These are phyloP conservation scores for Hecatera dysodea DNA, from an alignment of 2,888 invertebrate genomes.

Conservation along the genomic window DNA sequence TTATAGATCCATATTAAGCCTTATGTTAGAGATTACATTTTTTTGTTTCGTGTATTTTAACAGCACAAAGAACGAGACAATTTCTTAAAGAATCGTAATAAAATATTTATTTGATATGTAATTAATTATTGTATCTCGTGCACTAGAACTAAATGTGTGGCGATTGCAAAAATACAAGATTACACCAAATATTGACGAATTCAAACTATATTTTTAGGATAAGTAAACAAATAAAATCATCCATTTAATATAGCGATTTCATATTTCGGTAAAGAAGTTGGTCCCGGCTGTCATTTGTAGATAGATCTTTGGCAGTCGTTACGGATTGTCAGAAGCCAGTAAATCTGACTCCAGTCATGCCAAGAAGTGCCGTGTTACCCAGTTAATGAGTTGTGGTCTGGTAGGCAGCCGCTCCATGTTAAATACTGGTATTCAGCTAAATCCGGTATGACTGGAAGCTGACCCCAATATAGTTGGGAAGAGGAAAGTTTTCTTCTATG, in stretches of 20 bases:
- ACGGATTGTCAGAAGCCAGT: not conserved
- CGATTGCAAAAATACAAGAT: slow-evolving; percentile 54
- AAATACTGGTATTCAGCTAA: not conserved
- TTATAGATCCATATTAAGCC: slow-evolving; percentile 11
- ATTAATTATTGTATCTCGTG: slow-evolving; percentile 67
- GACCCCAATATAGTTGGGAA: too few relatives aligned
- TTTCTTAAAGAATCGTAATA: slow-evolving; percentile 52
- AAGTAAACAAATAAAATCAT: not conserved
- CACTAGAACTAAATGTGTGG: slow-evolving; percentile 48
- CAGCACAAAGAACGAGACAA: slow-evolving; percentile 47
- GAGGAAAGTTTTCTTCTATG: too few relatives aligned
- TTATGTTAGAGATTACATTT: not conserved
- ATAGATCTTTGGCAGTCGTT: not conserved
- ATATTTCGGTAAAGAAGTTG: not conserved
- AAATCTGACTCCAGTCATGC: not conserved
- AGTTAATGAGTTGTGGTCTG: too few relatives aligned
- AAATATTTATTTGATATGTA: slow-evolving; percentile 69
- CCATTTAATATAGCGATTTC: not conserved
- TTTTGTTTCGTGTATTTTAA: slow-evolving; percentile 16
- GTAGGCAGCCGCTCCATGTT: too few relatives aligned
- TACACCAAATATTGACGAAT: slow-evolving; percentile 26
- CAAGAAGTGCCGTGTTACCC: too few relatives aligned
- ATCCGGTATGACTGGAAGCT: too few relatives aligned
- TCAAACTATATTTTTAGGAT: slow-evolving; percentile 23
- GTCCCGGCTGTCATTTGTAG: not conserved